Base-by-base conservation (phyloP, 2,888 invertebrate species). In the Endotricha flammealis region DNA sequence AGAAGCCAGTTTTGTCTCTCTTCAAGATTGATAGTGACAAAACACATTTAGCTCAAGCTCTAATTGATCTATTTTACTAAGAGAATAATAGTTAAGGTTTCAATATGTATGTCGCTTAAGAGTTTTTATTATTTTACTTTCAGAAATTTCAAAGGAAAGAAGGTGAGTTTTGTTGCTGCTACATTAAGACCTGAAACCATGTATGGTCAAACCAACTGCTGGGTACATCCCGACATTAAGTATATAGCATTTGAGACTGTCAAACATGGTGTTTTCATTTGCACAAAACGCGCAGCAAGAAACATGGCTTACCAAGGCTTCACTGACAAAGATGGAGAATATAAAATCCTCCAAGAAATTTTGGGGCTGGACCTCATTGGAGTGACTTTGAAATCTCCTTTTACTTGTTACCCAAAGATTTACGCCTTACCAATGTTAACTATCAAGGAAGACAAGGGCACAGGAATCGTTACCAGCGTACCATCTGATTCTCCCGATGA, bases 171-270 rank as follows among this genome's bases (percentile, higher is more conserved):
- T 42, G 97, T 99, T 7, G 98, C 98, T 10, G 99, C 98, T 5
- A 99, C 99, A 3, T 85, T 99, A n/a, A 90, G 99, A 40, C 98
- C 99, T 1, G 99, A 99, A 86, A 99, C 99, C 1, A 99, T 99
- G 99, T 99, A 98, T 67, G 99, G 99, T 0, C 99, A 99, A 86
- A 99, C 99, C 0, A 99, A 99, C 71, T 99, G 98, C 72, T 99
- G 99, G 98, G 76, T 99, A 2, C 94, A 94, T 63, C 99, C 99
- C 0, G 97, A 98, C 64, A 95, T 99, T 66, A 91, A 91, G 48
- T 99, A 99, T 66, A 91, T 98, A 47, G 97, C 95, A 1, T 95
- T 97, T 70, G 88, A 91, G 61, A 91, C 92, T 0, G 87, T 88
- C 8, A 88, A 86, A 25, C 82, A 88, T 24, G 96, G 97, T 44